These are phyloP conservation scores for Diadromus collaris DNA, from an alignment of 2,888 invertebrate species.

Conservation along the genomic window DNA sequence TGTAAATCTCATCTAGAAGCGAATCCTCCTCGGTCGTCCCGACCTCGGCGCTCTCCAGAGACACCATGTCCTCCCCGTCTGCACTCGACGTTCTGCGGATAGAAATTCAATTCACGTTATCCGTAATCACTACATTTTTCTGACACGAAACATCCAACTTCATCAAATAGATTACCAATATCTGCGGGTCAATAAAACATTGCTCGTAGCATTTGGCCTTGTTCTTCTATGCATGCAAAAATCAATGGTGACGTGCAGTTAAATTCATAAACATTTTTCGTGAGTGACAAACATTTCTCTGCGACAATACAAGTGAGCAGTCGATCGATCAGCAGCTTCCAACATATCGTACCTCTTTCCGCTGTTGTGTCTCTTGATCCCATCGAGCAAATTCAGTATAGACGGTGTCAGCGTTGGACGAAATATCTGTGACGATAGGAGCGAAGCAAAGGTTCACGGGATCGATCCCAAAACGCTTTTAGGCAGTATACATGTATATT, in stretches of 20 bases:
- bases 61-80: slow-evolving; percentile 72
- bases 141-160: background rate
- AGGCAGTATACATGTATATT: background rate
- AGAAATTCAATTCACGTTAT: background rate
- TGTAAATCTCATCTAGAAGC: slow-evolving; percentile 76
- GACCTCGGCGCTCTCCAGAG: slow-evolving; percentile 72
- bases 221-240: slow-evolving; percentile 74
- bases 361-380: slow-evolving; percentile 74
- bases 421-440: slow-evolving; percentile 73
- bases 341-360: slow-evolving; percentile 72
- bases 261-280: slow-evolving; percentile 24
- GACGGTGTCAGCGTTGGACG: slow-evolving; percentile 77
- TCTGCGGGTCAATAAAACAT: slow-evolving; percentile 69
- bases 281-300: background rate
- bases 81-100: slow-evolving; percentile 71
- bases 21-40: slow-evolving; percentile 71
- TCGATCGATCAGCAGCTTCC: background rate
- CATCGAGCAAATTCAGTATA: slow-evolving; percentile 75
- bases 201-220: slow-evolving; percentile 72
- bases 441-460: slow-evolving; percentile 11
- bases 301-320: background rate
- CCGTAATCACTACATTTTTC: background rate
- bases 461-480: background rate
- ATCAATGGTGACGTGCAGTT: slow-evolving; percentile 46
- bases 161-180: slow-evolving; percentile 70